These are phyloP conservation scores for Eufriesea mexicana DNA, from an alignment of 1,140 invertebrate species.

Conservation along the genomic window DNA sequence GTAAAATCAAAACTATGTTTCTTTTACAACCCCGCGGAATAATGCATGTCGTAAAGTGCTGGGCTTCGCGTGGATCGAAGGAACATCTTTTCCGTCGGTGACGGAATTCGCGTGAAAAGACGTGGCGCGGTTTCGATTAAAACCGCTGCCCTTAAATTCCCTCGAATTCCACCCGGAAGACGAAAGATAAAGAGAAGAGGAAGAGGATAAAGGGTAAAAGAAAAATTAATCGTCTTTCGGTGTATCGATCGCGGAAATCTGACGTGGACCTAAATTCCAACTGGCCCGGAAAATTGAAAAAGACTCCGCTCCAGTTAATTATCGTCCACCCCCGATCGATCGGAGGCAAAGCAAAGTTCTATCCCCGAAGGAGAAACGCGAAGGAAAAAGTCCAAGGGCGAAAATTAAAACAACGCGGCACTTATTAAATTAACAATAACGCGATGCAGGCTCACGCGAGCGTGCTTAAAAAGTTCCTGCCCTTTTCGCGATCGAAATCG, in stretches of 20 bases:
- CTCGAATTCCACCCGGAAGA: no score
- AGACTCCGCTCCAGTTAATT: background rate
- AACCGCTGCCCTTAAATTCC: background rate
- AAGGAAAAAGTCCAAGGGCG: constrained; percentile 17
- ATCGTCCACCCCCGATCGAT: background rate
- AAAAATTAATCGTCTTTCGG: background rate
- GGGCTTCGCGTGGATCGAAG: background rate
- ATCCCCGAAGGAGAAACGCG: background rate
- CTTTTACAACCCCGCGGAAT: constrained; percentile 44
- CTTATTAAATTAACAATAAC: constrained; percentile 52
- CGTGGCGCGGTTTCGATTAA: constrained; percentile 16
- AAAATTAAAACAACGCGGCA: background rate
- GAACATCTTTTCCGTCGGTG: no score
- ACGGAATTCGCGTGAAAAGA: constrained; percentile 8
- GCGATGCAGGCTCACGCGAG: constrained; percentile 49
- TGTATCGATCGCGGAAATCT: background rate
- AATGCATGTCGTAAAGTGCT: constrained; percentile 41
- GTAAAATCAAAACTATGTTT: constrained; percentile 50
- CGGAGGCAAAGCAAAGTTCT: background rate
- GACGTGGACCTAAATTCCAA: background rate
- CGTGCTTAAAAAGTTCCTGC: constrained; percentile 40
- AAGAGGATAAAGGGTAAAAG: background rate
- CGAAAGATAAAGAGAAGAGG: no score
- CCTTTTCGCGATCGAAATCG: constrained; percentile 31
- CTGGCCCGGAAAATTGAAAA: background rate